A percentile compares a stretch with the other conserved stretches of the same genome.
Conservation (phyloP, 2,888 invertebrate genomes). For the Dicyrtomina minuta region DNA sequence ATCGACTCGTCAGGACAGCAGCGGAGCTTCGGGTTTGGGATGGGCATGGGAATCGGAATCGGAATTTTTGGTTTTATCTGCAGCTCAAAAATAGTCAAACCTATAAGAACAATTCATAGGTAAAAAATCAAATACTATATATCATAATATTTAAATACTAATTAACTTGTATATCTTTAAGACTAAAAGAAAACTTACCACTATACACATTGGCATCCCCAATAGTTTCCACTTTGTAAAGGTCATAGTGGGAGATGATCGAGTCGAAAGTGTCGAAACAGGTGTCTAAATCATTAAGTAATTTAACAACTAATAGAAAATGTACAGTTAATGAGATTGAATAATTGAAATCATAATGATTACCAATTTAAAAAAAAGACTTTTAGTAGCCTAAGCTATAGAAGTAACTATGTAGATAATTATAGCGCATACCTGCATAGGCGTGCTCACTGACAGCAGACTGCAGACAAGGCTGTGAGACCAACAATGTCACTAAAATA, state of each 20-base stretch:
- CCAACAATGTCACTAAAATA: constrained; percentile 84
- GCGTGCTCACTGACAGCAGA: too few relatives aligned
- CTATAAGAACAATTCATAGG: too few relatives aligned
- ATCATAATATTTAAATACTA: too few relatives aligned
- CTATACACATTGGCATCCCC: too few relatives aligned
- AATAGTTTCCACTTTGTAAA: constrained; percentile 86
- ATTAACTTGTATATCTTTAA: too few relatives aligned
- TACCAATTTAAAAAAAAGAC: too few relatives aligned
- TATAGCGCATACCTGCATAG: constrained; percentile 65
- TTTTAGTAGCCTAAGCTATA: too few relatives aligned
- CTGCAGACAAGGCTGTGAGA: constrained; percentile 76
- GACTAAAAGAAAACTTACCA: constrained; percentile 68
- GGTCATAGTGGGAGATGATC: constrained; percentile 82
- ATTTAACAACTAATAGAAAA: constrained; percentile 67
- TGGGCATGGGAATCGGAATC: too few relatives aligned
- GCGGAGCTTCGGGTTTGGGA: neutral
- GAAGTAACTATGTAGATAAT: neutral
- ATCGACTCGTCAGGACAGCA: constrained; percentile 3
- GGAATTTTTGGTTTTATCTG: too few relatives aligned
- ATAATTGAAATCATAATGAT: neutral
- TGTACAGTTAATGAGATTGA: neutral
- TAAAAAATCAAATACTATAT: too few relatives aligned
- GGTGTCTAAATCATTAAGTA: constrained; percentile 84
- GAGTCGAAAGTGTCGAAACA: constrained; percentile 86
- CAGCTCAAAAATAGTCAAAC: too few relatives aligned